Evolutionary conservation across 1,140 invertebrate species (phyloP).

Genomic region (Drosophila sulfurigaster): DNA sequence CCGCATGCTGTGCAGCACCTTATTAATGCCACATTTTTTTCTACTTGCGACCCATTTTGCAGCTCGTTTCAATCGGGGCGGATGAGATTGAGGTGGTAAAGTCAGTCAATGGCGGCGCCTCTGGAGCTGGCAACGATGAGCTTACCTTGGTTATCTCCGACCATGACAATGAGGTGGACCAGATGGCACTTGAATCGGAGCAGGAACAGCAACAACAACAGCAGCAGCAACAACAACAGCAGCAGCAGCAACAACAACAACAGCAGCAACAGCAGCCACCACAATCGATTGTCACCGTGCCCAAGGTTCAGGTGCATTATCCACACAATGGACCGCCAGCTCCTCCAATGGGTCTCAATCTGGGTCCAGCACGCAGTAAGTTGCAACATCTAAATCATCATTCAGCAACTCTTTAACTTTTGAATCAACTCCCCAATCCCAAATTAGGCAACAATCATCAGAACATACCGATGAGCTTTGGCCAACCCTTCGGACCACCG

Average conservation of each 20-base stretch:
- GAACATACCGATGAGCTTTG: constrained; percentile 75
- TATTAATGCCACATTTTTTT: constrained; percentile 41
- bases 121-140: constrained; percentile 69
- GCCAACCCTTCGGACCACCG: constrained; percentile 85
- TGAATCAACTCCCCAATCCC: no score
- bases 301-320: constrained; percentile 80
- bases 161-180: constrained; percentile 87
- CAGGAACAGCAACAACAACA: constrained; percentile 87
- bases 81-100: constrained; percentile 89
- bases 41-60: constrained; percentile 48
- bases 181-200: constrained; percentile 88
- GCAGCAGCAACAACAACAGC: constrained; percentile 86
- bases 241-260: constrained; percentile 86
- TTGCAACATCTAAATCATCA: background rate
- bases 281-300: constrained; percentile 67
- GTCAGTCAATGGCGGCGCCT: constrained; percentile 85
- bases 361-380: constrained; percentile 80
- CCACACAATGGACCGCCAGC: constrained; percentile 86
- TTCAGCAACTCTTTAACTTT: no score
- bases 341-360: constrained; percentile 65
- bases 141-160: constrained; percentile 84
- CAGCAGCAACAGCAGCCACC: constrained; percentile 86
- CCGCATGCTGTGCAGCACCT: constrained; percentile 22
- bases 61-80: constrained; percentile 60
- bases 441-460: constrained; percentile 73